A percentile compares a stretch with the other conserved stretches of the same genome.
Evolutionary conservation across 2,888 invertebrate species (phyloP).

Genomic region (Cylloceria caligata): DNA sequence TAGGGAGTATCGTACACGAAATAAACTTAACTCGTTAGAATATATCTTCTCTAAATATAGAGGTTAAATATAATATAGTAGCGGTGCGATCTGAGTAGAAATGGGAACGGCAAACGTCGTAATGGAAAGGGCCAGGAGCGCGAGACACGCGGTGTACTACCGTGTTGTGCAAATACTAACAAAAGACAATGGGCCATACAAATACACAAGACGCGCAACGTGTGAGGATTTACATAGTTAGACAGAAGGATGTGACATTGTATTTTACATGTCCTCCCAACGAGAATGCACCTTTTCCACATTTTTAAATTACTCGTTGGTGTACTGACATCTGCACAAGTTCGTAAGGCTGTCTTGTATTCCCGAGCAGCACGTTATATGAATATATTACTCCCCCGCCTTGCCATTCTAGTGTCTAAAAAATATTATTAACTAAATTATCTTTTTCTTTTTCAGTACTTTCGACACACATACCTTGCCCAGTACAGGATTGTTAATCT

Average conservation of each 20-base stretch:
- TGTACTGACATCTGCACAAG: constrained; percentile 5
- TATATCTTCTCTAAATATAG: background rate
- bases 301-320: background rate
- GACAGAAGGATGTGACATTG: constrained; percentile 12
- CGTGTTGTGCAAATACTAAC: constrained; percentile 21
- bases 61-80: constrained; percentile 17
- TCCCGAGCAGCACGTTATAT: background rate
- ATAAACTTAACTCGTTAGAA: constrained; percentile 15
- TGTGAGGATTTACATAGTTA: constrained; percentile 23
- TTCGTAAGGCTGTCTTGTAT: background rate
- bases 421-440: background rate
- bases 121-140: background rate
- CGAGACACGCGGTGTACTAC: background rate
- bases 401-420: background rate
- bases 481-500: constrained; percentile 90
- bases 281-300: background rate
- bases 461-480: constrained; percentile 92
- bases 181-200: constrained; percentile 44
- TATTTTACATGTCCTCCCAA: background rate
- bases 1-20: background rate
- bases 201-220: background rate
- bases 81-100: constrained; percentile 3
- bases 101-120: background rate
- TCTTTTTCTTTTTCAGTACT: constrained; percentile 87
- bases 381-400: background rate